A percentile compares a stretch with the other conserved stretches of the same genome.
Evolutionary conservation across 2,888 invertebrate genomes (phyloP).

Genomic region (Pycnomerus fuliginosus): DNA sequence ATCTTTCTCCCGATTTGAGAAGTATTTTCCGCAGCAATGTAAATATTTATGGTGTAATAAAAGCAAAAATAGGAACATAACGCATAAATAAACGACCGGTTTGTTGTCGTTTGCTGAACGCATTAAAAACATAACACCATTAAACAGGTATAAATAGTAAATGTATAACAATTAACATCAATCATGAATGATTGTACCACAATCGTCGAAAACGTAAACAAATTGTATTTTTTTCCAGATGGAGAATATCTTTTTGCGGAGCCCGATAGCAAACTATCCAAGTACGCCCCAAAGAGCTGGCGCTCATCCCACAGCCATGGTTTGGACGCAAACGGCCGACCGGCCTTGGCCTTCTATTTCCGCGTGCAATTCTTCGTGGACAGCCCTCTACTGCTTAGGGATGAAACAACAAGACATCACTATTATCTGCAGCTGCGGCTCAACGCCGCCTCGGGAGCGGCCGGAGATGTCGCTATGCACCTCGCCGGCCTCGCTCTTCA

Average conservation of each 20-base stretch:
- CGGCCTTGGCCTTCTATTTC: constrained; percentile 85
- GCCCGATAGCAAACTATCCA: constrained; percentile 91
- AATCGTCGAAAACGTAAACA: too few relatives aligned
- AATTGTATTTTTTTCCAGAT: constrained; percentile 60
- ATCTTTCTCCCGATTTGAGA: too few relatives aligned
- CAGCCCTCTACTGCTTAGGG: constrained; percentile 84
- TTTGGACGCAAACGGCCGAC: constrained; percentile 86
- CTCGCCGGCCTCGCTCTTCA: constrained; percentile 82
- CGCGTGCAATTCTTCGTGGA: constrained; percentile 94
- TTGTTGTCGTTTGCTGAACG: too few relatives aligned
- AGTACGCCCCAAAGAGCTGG: constrained; percentile 96
- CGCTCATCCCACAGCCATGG: constrained; percentile 91
- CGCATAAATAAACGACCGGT: too few relatives aligned
- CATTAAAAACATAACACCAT: too few relatives aligned
- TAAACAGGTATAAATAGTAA: too few relatives aligned
- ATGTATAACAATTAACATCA: too few relatives aligned
- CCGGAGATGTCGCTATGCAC: constrained; percentile 68
- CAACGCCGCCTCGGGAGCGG: constrained; percentile 73
- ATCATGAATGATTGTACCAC: too few relatives aligned
- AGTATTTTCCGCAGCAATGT: too few relatives aligned
- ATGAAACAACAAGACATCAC: constrained; percentile 88
- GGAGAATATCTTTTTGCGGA: constrained; percentile 95
- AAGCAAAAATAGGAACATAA: too few relatives aligned
- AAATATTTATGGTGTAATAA: too few relatives aligned
- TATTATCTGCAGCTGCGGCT: constrained; percentile 94